A percentile compares a stretch with the other conserved stretches of the same genome.
Conservation (phyloP, 2,888 invertebrate genomes). For the Acholoe squamosa region DNA sequence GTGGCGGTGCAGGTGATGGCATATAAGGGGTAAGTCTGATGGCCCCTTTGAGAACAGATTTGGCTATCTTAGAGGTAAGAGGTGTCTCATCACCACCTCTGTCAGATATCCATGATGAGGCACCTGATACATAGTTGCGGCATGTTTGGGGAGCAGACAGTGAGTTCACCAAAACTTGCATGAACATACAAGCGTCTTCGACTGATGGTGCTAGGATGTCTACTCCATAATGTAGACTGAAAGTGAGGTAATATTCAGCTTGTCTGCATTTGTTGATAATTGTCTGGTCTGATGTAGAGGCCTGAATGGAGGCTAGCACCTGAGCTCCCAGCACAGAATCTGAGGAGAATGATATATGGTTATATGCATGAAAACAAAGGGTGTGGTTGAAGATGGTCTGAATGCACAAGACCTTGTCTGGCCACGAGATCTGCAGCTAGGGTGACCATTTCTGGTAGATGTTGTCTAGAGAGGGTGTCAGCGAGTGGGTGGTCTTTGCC, state of each 20-base stretch:
- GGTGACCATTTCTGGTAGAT: background rate
- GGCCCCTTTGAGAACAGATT: background rate
- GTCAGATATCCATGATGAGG: background rate
- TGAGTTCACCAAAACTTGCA: background rate
- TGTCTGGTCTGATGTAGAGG: background rate
- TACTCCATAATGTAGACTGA: background rate
- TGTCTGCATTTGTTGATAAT: background rate
- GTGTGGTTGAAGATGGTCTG: background rate
- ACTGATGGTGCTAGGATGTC: background rate
- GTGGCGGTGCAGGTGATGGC: too few relatives aligned
- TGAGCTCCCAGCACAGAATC: background rate
- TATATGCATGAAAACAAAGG: background rate
- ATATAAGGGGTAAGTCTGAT: too few relatives aligned
- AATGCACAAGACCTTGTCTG: too few relatives aligned
- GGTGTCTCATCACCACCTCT: background rate
- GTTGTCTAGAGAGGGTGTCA: background rate
- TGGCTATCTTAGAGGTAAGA: background rate
- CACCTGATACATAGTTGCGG: background rate
- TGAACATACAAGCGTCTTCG: background rate
- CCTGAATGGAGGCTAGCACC: background rate
- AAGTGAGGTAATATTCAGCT: background rate
- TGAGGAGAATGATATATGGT: background rate
- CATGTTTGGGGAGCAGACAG: background rate
- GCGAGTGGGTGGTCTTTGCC: background rate
- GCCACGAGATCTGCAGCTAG: background rate